phyloP scores from a whole-genome alignment of 2,113 vertebrate species.

The Chaetura pelagica region DNA sequence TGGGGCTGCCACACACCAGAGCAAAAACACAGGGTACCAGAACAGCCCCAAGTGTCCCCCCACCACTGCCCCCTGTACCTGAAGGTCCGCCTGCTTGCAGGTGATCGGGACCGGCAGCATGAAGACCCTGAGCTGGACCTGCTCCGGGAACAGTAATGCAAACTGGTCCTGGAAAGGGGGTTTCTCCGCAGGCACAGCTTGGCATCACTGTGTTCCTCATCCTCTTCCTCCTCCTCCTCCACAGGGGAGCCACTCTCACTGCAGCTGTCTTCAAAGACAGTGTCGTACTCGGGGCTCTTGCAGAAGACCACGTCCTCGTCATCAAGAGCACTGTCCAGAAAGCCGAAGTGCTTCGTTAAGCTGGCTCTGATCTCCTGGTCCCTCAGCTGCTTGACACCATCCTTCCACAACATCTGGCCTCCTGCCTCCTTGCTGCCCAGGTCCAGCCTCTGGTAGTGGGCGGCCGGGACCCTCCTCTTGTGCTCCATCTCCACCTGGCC shows the following conservation, averaged over 20 bases:
- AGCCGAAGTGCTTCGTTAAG: conserved; percentile 85
- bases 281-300: conserved; percentile 78
- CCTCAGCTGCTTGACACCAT: conserved; percentile 72
- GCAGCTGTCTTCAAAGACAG: conserved; percentile 80
- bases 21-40: neutral
- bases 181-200: conserved; percentile 77
- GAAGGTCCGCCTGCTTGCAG: conserved; percentile 82
- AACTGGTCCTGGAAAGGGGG: conserved; percentile 67
- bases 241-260: conserved; percentile 74
- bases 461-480: conserved; percentile 54
- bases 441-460: conserved; percentile 70
- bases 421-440: conserved; percentile 72
- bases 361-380: conserved; percentile 86
- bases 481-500: conserved; percentile 60
- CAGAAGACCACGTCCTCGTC: conserved; percentile 71
- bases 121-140: conserved; percentile 79
- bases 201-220: conserved; percentile 60
- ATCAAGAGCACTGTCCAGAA: conserved; percentile 78
- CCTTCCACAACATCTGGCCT: conserved; percentile 44
- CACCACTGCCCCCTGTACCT: conserved; percentile 69
- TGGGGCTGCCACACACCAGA: accelerated
- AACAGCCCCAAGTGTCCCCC: accelerated
- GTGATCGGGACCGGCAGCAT: conserved; percentile 84
- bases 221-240: conserved; percentile 71
- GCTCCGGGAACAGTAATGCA: conserved; percentile 74